Percentiles rank a stretch among this genome's conserved stretches.
Conservation (phyloP, 2,797 vertebrate species). For the Aldrovandia affinis region DNA sequence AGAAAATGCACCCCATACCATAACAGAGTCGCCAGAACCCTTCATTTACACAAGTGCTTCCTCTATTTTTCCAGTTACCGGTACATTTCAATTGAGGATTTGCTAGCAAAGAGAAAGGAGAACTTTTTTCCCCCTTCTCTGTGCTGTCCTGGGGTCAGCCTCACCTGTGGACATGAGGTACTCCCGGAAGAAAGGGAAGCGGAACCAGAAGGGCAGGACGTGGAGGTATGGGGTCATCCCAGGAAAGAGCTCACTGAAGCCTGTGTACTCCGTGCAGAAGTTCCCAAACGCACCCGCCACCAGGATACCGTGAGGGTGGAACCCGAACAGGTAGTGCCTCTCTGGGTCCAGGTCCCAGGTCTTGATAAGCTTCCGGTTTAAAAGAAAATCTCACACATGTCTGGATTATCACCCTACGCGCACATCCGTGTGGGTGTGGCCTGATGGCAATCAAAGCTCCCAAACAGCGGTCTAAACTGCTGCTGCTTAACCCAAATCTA, state of each 20-base stretch:
- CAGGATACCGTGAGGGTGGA: slow-evolving; percentile 76
- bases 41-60: too few relatives aligned
- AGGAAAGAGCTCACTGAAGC: slow-evolving; percentile 70
- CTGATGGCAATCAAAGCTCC: neutral
- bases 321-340: slow-evolving; percentile 76
- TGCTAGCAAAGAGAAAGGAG: neutral
- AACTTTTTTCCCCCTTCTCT: too few relatives aligned
- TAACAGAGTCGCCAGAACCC: too few relatives aligned
- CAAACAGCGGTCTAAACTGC: neutral
- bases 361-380: slow-evolving; percentile 70
- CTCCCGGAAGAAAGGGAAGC: slow-evolving; percentile 72
- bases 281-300: slow-evolving; percentile 75
- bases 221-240: slow-evolving; percentile 71
- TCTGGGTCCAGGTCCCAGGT: slow-evolving; percentile 70
- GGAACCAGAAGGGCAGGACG: slow-evolving; percentile 62
- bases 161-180: slow-evolving; percentile 66
- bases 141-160: neutral
- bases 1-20: too few relatives aligned
- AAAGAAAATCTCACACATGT: slow-evolving; percentile 7
- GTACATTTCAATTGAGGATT: neutral
- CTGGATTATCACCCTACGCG: too few relatives aligned
- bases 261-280: slow-evolving; percentile 54
- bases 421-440: slow-evolving; percentile 24
- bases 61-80: too few relatives aligned
- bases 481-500: neutral